Conservation (phyloP, 2,113 vertebrate genomes). For the Eretmochelys imbricata region DNA sequence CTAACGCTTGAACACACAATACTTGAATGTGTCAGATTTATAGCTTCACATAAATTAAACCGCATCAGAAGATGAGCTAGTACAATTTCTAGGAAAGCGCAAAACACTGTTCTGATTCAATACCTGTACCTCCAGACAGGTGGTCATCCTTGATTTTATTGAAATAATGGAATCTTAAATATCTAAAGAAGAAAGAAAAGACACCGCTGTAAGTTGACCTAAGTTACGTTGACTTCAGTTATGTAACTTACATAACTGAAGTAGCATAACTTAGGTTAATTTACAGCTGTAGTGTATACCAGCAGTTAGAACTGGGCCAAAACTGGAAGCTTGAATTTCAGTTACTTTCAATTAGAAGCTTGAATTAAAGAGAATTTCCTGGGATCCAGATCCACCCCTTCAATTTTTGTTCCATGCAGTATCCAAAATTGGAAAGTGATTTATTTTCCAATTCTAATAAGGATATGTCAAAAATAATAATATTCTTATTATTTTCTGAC, state of each 20-base stretch:
- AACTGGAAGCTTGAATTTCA: not conserved
- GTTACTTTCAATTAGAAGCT: not conserved
- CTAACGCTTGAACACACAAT: conserved; percentile 64
- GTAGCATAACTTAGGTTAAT: too few species aligned
- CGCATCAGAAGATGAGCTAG: conserved; percentile 40
- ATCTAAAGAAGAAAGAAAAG: not conserved
- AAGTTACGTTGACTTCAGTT: too few species aligned
- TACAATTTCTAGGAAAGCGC: conserved; percentile 54
- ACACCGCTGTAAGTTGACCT: too few species aligned
- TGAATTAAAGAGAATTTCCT: not conserved
- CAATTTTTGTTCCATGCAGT: not conserved
- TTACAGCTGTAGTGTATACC: too few species aligned
- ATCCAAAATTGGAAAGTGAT: not conserved
- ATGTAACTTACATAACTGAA: too few species aligned
- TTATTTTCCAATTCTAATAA: not conserved
- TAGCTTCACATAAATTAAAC: conserved; percentile 61
- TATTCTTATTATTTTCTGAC: not conserved
- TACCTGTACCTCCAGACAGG: not conserved
- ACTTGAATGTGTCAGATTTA: conserved; percentile 49
- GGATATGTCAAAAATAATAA: not conserved
- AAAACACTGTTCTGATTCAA: not conserved
- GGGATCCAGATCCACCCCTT: not conserved
- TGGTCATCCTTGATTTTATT: not conserved
- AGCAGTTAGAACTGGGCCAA: not conserved
- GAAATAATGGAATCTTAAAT: not conserved